Conservation (phyloP, 2,888 invertebrate genomes). For the Andrena bucephala region DNA sequence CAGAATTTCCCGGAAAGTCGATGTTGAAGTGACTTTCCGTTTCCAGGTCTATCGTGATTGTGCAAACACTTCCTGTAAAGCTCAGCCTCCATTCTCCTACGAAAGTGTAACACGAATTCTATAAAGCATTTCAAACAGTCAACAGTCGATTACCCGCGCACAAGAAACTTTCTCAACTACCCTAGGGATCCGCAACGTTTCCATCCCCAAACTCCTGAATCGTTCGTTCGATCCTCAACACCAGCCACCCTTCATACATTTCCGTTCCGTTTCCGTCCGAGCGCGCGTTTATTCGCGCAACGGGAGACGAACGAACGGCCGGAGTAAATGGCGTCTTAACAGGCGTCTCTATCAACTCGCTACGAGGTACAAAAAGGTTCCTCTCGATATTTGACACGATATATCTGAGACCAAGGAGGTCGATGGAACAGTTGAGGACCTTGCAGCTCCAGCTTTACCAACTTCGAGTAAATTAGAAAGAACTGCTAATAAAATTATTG, state of each 20-base stretch:
- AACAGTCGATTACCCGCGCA: constrained; percentile 9
- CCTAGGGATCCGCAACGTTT: neutral
- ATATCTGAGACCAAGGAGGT: too few relatives aligned
- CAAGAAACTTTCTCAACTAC: constrained; percentile 17
- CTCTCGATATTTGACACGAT: too few relatives aligned
- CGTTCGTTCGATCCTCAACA: neutral
- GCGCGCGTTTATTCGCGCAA: constrained; percentile 3
- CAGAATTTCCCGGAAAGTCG: constrained; percentile 41
- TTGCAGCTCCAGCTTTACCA: too few relatives aligned
- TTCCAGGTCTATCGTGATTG: constrained; percentile 57
- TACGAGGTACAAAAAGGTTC: too few relatives aligned
- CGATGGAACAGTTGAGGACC: too few relatives aligned
- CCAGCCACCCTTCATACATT: neutral
- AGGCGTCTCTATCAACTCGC: too few relatives aligned
- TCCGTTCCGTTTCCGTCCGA: neutral
- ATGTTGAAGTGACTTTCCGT: constrained; percentile 35
- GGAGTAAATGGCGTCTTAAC: too few relatives aligned
- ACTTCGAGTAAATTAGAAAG: too few relatives aligned
- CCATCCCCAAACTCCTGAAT: constrained; percentile 1
- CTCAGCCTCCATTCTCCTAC: constrained; percentile 19
- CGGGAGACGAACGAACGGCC: too few relatives aligned
- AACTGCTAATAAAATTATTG: too few relatives aligned
- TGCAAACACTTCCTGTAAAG: constrained; percentile 46
- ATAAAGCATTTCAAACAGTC: constrained; percentile 13
- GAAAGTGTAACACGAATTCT: constrained; percentile 25